These are phyloP conservation scores for Synodontis membranacea DNA, from an alignment of 2,113 vertebrate species.

Conservation along the genomic window DNA sequence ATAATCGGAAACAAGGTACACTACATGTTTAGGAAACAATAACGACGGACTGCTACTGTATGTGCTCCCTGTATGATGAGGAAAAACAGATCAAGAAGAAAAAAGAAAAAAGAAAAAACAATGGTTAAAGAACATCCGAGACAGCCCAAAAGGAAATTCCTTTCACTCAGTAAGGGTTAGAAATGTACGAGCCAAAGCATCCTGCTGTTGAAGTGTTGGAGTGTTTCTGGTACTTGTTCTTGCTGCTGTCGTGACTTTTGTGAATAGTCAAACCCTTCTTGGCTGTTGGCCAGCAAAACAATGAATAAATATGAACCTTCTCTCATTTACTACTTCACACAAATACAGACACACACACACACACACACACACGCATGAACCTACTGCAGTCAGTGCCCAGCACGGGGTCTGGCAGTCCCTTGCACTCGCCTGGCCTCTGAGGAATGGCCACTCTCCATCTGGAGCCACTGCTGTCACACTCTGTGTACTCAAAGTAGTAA, in stretches of 20 bases:
- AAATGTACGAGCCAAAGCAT: background rate
- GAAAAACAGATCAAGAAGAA: background rate
- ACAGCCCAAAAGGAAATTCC: slow-evolving; percentile 41
- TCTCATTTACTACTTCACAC: background rate
- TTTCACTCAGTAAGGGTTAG: slow-evolving; percentile 30
- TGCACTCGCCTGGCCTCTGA: slow-evolving; percentile 77
- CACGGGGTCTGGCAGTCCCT: slow-evolving; percentile 89
- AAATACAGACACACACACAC: background rate
- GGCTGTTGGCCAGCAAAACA: background rate
- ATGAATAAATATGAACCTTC: background rate
- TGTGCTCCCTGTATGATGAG: background rate
- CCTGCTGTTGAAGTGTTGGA: background rate
- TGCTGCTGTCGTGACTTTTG: background rate
- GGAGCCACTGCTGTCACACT: slow-evolving; percentile 92
- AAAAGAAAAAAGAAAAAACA: slow-evolving; percentile 1
- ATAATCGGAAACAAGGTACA: background rate
- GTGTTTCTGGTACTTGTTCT: background rate
- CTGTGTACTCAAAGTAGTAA: slow-evolving; percentile 97
- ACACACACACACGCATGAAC: slow-evolving; percentile 60
- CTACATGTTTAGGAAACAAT: background rate
- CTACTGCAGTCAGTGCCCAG: slow-evolving; percentile 95
- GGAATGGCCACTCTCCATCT: slow-evolving; percentile 97
- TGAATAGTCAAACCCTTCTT: background rate
- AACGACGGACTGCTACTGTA: background rate
- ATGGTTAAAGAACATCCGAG: background rate